Evolutionary conservation across 2,113 vertebrate species (phyloP).

Genomic region (Emberiza fucata): DNA sequence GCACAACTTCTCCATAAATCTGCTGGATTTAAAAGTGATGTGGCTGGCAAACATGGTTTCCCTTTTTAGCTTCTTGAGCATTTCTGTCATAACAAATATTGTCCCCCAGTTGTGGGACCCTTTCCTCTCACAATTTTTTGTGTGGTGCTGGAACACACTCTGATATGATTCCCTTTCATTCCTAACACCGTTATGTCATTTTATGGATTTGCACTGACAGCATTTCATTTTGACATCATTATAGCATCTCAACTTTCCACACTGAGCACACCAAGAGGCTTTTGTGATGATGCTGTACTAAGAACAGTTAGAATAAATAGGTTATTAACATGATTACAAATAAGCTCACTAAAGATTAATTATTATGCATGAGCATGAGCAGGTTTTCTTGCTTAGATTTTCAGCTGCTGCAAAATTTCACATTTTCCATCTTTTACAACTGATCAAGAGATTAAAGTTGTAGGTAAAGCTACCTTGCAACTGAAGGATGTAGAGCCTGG

Average conservation of each 20-base stretch:
- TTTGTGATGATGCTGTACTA: slow-evolving; percentile 34
- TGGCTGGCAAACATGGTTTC: slow-evolving; percentile 39
- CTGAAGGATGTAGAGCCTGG: not conserved
- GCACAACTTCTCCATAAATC: slow-evolving; percentile 63
- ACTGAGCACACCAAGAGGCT: slow-evolving; percentile 5
- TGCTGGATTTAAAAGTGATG: slow-evolving; percentile 59
- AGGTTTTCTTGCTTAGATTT: not conserved
- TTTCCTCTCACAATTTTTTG: slow-evolving; percentile 65
- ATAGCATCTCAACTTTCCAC: slow-evolving; percentile 59
- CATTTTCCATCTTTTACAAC: not conserved
- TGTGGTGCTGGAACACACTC: slow-evolving; percentile 67
- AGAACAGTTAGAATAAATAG: slow-evolving; percentile 36
- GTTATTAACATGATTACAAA: not conserved
- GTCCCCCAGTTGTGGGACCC: slow-evolving; percentile 53
- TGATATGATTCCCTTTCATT: slow-evolving; percentile 71
- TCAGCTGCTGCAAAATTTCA: not conserved
- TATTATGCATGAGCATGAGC: not conserved
- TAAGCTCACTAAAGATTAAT: not conserved
- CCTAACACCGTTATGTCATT: slow-evolving; percentile 71
- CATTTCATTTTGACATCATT: slow-evolving; percentile 72
- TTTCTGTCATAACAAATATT: slow-evolving; percentile 75
- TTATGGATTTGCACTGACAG: slow-evolving; percentile 69
- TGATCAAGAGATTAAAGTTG: not conserved
- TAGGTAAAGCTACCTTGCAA: not conserved
- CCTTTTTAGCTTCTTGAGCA: slow-evolving; percentile 57